Base-by-base conservation (phyloP, 2,888 invertebrate genomes). In the Ecliptopera silaceata region DNA sequence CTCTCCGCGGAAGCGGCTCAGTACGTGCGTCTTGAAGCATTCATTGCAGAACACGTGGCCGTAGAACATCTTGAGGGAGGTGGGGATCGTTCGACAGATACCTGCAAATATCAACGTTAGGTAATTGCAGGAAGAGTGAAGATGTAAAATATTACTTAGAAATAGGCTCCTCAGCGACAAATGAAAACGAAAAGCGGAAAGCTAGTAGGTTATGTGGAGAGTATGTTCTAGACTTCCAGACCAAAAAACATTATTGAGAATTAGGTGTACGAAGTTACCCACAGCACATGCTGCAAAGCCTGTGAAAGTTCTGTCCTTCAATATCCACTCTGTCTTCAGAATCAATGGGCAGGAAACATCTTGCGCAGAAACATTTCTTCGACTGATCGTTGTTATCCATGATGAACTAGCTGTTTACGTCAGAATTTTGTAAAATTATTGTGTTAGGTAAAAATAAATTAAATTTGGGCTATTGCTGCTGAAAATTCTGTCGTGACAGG, bases 11-110 rank as follows among this genome's bases (percentile, higher is more conserved):
- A 84, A 84, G 29, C 80, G 74, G 1, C 78, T 72, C 48, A 88
- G 59, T n/a, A 90, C 87, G 65, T 87, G 83, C 0, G 70, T 74
- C 61, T 88, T 89, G 64, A 90, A 90, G 65, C 90, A 90, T 6
- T 88, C 84, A 1, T 72, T 74, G 64, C 90, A 90, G 64, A 89
- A 90, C n/a, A 90, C 86, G 48, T 90, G 90, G 1, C 90, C 90
- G 57, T 88, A 88, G 64, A 89, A 90, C 86, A 88, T 86, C 63
- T 88, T 89, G 43, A 90, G 58, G 0, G 83, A 77, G 3, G 74
- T 72, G 0, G 90, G 90, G 20, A 89, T 82, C 1, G 75, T 79
- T 48, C 85, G 80, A 64, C 90, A 90, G 22, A 88, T 76, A 60
- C 89, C 90, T 90, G 36, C 4, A 15, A 26, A 29, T 18, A 36